Evolutionary conservation across 64 coral and sea anemone genomes (phyloP).

Genomic region (Exaiptasia diaphana): DNA sequence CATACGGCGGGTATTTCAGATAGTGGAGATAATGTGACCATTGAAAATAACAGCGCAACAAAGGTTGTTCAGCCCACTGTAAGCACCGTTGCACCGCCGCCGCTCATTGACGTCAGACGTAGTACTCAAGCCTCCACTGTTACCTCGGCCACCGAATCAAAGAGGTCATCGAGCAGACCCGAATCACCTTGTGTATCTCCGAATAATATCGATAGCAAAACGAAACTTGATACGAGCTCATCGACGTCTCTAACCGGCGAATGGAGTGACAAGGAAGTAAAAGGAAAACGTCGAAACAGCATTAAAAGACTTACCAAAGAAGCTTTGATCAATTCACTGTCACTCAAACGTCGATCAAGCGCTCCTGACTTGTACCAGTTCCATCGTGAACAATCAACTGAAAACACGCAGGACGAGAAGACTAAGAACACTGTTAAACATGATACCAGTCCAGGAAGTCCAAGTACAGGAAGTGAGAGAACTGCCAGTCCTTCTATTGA

Average conservation of each 20-base stretch:
- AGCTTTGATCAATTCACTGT: constrained; percentile 74
- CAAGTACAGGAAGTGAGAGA: background rate
- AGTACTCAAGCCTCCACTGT: background rate
- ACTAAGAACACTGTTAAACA: background rate
- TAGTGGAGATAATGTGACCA: background rate
- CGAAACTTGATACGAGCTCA: background rate
- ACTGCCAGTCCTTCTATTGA: background rate
- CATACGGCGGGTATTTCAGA: too few species aligned
- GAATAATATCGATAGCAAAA: background rate
- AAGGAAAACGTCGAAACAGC: constrained; percentile 55
- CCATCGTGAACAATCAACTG: background rate
- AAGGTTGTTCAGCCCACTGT: background rate
- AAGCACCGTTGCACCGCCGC: background rate
- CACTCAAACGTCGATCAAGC: constrained; percentile 67
- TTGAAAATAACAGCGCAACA: background rate
- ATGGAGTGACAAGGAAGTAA: background rate
- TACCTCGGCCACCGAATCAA: background rate
- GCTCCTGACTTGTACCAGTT: constrained; percentile 56
- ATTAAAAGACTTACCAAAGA: constrained; percentile 87
- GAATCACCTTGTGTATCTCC: background rate
- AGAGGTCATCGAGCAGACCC: background rate
- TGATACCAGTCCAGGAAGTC: background rate
- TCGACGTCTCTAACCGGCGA: background rate
- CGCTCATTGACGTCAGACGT: background rate
- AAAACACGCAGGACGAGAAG: background rate